Evolutionary conservation across 2,888 invertebrate genomes (phyloP).

Genomic region (Zaprionus obscuricornis): DNA sequence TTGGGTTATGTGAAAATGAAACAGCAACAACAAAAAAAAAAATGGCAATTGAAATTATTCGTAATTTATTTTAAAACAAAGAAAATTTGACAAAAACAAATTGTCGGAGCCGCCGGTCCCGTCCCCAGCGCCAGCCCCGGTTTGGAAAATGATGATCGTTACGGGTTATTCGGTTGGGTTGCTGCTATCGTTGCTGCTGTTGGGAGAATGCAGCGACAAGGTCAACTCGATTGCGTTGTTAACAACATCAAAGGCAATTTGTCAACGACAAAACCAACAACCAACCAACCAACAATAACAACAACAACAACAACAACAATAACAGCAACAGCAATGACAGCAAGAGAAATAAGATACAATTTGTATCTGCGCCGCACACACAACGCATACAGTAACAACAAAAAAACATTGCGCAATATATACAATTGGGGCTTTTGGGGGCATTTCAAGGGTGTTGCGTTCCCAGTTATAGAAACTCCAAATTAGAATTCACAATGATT

Average conservation of each 20-base stretch:
- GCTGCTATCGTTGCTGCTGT: conserved; percentile 25
- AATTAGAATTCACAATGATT: too few species aligned
- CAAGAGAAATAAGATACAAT: conserved; percentile 17
- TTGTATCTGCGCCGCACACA: conserved; percentile 30
- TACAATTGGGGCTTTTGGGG: conserved; percentile 31
- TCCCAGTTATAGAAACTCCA: too few species aligned
- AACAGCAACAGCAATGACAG: background rate
- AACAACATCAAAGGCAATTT: conserved; percentile 55
- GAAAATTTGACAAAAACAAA: conserved; percentile 65
- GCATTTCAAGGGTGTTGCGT: conserved; percentile 28
- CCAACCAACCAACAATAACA: background rate
- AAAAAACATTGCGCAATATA: conserved; percentile 48
- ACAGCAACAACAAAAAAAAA: conserved; percentile 1
- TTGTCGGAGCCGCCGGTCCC: too few species aligned
- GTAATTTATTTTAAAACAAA: conserved; percentile 68
- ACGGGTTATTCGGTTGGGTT: conserved; percentile 4
- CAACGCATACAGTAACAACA: conserved; percentile 5
- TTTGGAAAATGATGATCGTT: conserved; percentile 61
- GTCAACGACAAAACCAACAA: conserved; percentile 50
- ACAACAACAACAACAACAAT: conserved; percentile 1
- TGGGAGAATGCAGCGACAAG: conserved; percentile 59
- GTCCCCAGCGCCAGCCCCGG: too few species aligned
- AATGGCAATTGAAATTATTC: conserved; percentile 45
- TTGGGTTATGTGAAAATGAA: conserved; percentile 8
- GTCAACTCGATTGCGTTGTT: conserved; percentile 49